Conservation (phyloP, 2,113 vertebrate species). For the Pelecanoides urinatrix region DNA sequence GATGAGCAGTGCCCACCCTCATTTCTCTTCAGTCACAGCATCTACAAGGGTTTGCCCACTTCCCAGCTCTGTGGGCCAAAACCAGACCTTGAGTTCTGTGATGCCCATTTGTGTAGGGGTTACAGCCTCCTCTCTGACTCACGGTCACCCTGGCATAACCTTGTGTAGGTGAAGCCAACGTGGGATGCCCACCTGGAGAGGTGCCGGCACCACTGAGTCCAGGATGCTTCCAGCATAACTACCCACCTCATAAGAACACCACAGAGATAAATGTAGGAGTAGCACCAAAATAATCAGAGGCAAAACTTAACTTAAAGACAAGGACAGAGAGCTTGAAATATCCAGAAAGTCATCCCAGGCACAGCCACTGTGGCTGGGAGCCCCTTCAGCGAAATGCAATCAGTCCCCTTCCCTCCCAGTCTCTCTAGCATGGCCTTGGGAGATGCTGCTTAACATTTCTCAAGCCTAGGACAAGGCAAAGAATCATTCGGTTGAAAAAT, state of each 20-base stretch:
- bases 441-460: slow-evolving; percentile 13
- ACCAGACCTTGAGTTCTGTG: neutral
- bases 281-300: neutral
- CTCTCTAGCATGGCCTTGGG: neutral
- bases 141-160: neutral
- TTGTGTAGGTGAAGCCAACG: neutral
- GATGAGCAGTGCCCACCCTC: neutral
- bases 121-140: neutral
- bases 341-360: neutral
- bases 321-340: neutral
- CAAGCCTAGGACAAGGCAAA: slow-evolving; percentile 1
- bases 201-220: neutral
- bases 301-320: neutral
- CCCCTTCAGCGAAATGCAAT: neutral
- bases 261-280: neutral
- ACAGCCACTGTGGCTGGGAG: neutral
- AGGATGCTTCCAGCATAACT: neutral
- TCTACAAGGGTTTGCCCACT: neutral
- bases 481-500: slow-evolving; percentile 43
- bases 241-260: neutral
- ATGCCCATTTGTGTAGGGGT: neutral
- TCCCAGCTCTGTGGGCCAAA: neutral
- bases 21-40: neutral
- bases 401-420: neutral
- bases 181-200: neutral